Conservation (phyloP, 2,113 vertebrate species). For the Mixornis gularis region DNA sequence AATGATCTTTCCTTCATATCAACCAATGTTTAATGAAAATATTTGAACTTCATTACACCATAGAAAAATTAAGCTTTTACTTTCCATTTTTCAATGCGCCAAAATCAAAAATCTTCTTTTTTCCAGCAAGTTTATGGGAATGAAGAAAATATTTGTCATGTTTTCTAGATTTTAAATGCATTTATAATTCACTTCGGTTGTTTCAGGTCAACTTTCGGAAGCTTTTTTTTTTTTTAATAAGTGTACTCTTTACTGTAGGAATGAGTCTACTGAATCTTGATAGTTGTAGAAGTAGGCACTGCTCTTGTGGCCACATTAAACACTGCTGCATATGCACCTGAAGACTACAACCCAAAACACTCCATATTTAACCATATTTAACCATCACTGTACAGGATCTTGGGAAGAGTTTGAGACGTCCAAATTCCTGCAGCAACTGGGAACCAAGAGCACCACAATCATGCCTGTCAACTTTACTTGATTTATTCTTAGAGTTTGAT, state of each 20-base stretch:
- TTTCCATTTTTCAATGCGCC: background rate
- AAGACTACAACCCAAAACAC: background rate
- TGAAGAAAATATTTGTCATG: background rate
- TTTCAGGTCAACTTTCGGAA: background rate
- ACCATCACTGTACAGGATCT: background rate
- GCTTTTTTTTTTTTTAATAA: background rate
- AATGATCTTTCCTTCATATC: background rate
- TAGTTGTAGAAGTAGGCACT: background rate
- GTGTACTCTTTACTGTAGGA: background rate
- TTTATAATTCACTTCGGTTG: background rate
- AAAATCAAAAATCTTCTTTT: background rate
- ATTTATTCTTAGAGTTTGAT: background rate
- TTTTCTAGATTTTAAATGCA: background rate
- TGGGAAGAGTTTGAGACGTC: background rate
- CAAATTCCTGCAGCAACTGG: background rate
- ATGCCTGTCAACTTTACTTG: background rate
- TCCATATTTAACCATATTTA: background rate
- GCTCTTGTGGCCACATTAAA: background rate
- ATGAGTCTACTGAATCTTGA: background rate
- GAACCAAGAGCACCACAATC: background rate
- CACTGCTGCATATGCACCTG: background rate
- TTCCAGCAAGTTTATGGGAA: fast-evolving
- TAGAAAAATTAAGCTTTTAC: background rate
- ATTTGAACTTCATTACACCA: background rate
- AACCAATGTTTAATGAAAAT: background rate